Evolutionary conservation across 2,113 vertebrate genomes (phyloP), one percentile per base, ranked within the genome.

Genomic region (Drymodes brunneopygia): DNA sequence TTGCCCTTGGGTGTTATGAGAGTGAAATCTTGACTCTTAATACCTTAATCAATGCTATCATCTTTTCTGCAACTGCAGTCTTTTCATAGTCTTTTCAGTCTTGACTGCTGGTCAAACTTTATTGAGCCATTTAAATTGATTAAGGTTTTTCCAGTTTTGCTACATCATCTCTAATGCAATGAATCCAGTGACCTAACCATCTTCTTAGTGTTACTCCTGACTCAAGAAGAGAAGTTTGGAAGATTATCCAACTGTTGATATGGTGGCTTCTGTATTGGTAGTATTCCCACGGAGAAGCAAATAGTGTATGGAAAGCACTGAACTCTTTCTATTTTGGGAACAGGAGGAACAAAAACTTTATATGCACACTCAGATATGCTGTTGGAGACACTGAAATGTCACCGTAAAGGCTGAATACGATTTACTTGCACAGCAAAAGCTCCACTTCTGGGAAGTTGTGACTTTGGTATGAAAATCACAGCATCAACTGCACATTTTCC

Each of bases 41-140:
- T 79, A 29, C 51, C 33, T 60, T 81, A 70, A 95, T 95, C 78
- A 82, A 73, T 94, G 79, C 27, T 71, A 35, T 70, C 50, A 57
- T 92, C 22, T 70, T 91, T 96, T 88, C 75, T 95, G 82, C 94
- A 86, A 12, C 81, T 88, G 12, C 27, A 51, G 23, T 45, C 29
- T 79, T 92, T 79, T 67, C 61, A 40, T 36, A 35, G 45, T 51
- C 70, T 72, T 66, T 86, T 61, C 35, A 62, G 31, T 61, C 71
- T 88, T 88, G 50, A 80, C 40, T 77, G 38, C 50, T 85, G 54
- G 79, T 91, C 85, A 91, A 58, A 73, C 54, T 66, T 82, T 80
- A 97, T 90, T 92, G 90, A 94, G 42, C 60, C 40, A 47, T 51
- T 93, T 73, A 83, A 74, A 92, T 80, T 80, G 90, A 94, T 93